Percentiles rank a stretch among this genome's conserved stretches.
These are phyloP conservation scores for Antedon mediterranea DNA, from an alignment of 53 echinoderm and acorn worm genomes.

Conservation along the genomic window DNA sequence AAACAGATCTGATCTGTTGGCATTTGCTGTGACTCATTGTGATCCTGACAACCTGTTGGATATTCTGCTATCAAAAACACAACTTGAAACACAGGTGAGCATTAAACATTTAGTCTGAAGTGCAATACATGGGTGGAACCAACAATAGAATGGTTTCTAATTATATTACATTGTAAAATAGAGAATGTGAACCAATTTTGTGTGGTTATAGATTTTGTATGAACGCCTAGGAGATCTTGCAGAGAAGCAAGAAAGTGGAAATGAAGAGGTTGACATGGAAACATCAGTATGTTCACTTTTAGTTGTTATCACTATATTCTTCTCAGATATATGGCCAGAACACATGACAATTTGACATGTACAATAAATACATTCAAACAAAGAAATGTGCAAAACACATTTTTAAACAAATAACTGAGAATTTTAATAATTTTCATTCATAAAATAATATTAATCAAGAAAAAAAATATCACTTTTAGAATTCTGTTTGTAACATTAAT, in stretches of 20 bases:
- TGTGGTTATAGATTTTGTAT: conserved; percentile 8
- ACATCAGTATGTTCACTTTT: too few relatives aligned
- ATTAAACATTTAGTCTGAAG: background rate
- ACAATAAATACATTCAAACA: too few relatives aligned
- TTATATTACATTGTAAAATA: too few relatives aligned
- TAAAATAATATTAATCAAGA: too few relatives aligned
- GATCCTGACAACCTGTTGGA: conserved; percentile 44
- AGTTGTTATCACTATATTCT: too few relatives aligned
- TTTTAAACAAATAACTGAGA: too few relatives aligned
- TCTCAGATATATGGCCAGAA: too few relatives aligned
- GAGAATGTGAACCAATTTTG: background rate
- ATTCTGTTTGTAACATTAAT: too few relatives aligned
- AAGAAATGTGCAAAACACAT: too few relatives aligned
- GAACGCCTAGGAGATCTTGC: conserved; percentile 15
- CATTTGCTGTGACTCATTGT: conserved; percentile 79
- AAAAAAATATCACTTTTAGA: too few relatives aligned
- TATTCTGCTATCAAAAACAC: conserved; percentile 53
- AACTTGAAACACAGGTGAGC: conserved; percentile 58
- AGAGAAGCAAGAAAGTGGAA: conserved; percentile 2
- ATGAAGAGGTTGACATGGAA: conserved; percentile 32
- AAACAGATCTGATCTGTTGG: conserved; percentile 67
- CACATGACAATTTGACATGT: too few relatives aligned
- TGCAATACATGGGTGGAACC: conserved; percentile 2
- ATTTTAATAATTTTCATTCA: too few relatives aligned
- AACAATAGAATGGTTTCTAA: background rate